Evolutionary conservation across 2,888 invertebrate species (phyloP), one percentile per base, ranked within the genome.

Genomic region (Timandra comae): DNA sequence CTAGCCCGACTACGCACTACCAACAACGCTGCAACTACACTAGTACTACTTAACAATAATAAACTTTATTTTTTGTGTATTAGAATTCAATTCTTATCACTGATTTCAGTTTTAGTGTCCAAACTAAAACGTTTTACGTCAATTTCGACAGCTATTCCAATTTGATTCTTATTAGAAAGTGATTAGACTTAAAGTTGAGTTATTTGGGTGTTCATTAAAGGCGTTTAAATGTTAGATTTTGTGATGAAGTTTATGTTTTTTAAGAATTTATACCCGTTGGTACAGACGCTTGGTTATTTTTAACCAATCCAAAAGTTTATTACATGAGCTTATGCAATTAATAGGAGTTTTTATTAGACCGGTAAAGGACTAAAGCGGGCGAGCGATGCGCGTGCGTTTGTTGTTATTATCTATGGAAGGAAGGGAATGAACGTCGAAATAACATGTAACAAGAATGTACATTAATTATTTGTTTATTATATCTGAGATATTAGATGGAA

Each of bases 231-330:
- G 41, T 40, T 46, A 49, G 20, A 37, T 29, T 37, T 12, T 33
- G 27, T 39, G 37, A 49, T 56, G 66, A 68, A 79, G 78, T 84
- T 84, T 82, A 84, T 81, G 81, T 81, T 82, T 84, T 80, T 80
- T 79, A 79, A 82, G 80, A 82, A 82, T 81, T 81, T 81, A 81
- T 80, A 68, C 74, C 64, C 63, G 61, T 61, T 76, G 72, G 69
- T 76, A 67, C 63, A 60, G 43, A 65, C 63, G 56, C 61, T 66
- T 44, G 71, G 78, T 67, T 84, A 81, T 82, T 80, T 82, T 84
- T 80, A 77, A 79, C 71, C 76, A 74, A 79, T 77, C 73, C 73
- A 74, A 78, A 76, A 73, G 71, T 85, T 85, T 85, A 84, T 82
- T 79, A 80, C 81, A 68, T 69, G 64, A 65, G 73, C 70, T 80